These are phyloP conservation scores for Spilarctia lutea DNA, from an alignment of 2,888 invertebrate genomes.

Conservation along the genomic window DNA sequence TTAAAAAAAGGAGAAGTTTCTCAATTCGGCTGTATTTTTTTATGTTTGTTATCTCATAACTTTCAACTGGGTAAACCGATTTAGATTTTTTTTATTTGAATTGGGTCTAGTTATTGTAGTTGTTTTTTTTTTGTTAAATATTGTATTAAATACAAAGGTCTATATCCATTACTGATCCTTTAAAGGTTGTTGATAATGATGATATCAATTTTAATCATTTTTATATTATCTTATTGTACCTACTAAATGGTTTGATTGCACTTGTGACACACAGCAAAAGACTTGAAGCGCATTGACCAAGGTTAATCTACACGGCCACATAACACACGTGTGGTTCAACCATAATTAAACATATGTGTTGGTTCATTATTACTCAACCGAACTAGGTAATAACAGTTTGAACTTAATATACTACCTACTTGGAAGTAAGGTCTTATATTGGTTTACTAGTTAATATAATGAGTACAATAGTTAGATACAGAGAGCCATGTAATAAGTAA, in stretches of 20 bases:
- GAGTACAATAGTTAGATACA: neutral
- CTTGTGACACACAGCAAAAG: slow-evolving; percentile 36
- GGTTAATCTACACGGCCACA: slow-evolving; percentile 54
- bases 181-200: too few relatives aligned
- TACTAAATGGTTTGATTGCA: neutral
- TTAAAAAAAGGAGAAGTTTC: too few relatives aligned
- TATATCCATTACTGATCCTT: too few relatives aligned
- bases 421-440: neutral
- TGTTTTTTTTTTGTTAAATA: too few relatives aligned
- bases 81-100: too few relatives aligned
- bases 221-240: too few relatives aligned
- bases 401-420: neutral
- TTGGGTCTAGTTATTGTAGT: too few relatives aligned
- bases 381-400: slow-evolving; percentile 16
- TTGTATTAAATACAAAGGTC: too few relatives aligned
- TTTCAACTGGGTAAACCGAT: too few relatives aligned
- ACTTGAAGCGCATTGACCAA: slow-evolving; percentile 56
- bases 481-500: neutral
- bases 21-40: too few relatives aligned
- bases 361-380: slow-evolving; percentile 46
- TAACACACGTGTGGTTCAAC: slow-evolving; percentile 40
- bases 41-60: too few relatives aligned
- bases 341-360: slow-evolving; percentile 49
- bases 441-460: neutral
- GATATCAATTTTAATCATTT: neutral